Evolutionary conservation across 2,113 vertebrate genomes (phyloP), one percentile per base, ranked within the genome.

Genomic region (Rhipidura dahli): DNA sequence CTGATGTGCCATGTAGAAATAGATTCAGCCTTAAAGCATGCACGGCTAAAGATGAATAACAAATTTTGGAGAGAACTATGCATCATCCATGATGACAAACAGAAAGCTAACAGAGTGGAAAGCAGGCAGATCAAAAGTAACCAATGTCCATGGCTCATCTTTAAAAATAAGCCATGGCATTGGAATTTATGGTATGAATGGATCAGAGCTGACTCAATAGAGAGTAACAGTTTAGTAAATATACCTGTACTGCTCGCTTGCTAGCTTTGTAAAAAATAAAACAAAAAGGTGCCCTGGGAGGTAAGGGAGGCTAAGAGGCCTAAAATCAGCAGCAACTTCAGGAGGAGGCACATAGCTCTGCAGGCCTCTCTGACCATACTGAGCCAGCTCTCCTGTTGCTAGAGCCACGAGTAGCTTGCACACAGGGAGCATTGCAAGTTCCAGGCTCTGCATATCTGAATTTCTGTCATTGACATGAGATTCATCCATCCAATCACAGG

Each of bases 331-430:
- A 66, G 13, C 1, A 7, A 12, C 27, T 57, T 78, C 37, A n/a
- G 45, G 27, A 47, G n/a, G 10, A 53, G 33, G 10, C 7, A 31
- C 7, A 30, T 6, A 77, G 22, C 8, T 65, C 54, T 65, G 13
- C 20, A 69, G 53, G 13, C 8, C 53, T 88, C 70, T 66, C 47
- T 77, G 45, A n/a, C 23, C 27, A 4, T 24, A 37, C 23, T 27
- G 17, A 83, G 21, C 9, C 37, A 81, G 4, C 0, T 73, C 54
- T 65, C 0, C 0, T 9, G 4, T 27, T 54, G 51, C 21, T 75
- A 27, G 19, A 49, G 31, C 39, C 44, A 63, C 0, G 0, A 17
- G 13, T 6, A 80, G 30, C 21, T 69, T 7, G 3, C 20, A 23
- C 2, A 2, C 5, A 31, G 10, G 31, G 18, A 85, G 22, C 15